Evolutionary conservation across 2,113 vertebrate species (phyloP).

Genomic region (Labeo rohita): DNA sequence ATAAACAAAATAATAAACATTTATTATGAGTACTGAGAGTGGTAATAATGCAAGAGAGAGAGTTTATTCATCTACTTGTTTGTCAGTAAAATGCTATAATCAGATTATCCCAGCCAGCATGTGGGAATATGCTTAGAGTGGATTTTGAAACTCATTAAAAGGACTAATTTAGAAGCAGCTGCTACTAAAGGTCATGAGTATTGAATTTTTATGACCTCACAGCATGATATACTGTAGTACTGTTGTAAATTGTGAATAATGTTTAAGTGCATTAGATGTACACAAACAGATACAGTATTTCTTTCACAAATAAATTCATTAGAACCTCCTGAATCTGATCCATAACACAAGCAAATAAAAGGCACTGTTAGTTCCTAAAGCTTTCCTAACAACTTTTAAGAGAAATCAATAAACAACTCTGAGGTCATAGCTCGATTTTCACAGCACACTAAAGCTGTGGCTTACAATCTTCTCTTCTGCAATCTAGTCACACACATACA

Average conservation of each 20-base stretch:
- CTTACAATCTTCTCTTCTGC: background rate
- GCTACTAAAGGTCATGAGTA: slow-evolving; percentile 32
- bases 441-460: background rate
- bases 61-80: background rate
- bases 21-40: background rate
- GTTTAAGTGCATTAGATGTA: background rate
- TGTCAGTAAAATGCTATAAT: background rate
- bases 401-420: background rate
- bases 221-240: background rate
- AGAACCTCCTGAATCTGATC: background rate
- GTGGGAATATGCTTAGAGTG: background rate
- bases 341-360: background rate
- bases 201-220: background rate
- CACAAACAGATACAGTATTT: background rate
- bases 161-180: background rate
- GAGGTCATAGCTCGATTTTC: slow-evolving; percentile 2
- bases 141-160: slow-evolving; percentile 16
- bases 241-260: background rate
- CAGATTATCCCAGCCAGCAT: slow-evolving; percentile 8
- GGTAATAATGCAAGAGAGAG: background rate
- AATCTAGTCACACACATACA: background rate
- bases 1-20: background rate
- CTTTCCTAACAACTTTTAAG: slow-evolving; percentile 5
- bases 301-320: background rate
- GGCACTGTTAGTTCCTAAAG: background rate